Evolutionary conservation across 2,113 vertebrate species (phyloP), one percentile per base, ranked within the genome.

Genomic region (Sinocyclocheilus rhinocerous): DNA sequence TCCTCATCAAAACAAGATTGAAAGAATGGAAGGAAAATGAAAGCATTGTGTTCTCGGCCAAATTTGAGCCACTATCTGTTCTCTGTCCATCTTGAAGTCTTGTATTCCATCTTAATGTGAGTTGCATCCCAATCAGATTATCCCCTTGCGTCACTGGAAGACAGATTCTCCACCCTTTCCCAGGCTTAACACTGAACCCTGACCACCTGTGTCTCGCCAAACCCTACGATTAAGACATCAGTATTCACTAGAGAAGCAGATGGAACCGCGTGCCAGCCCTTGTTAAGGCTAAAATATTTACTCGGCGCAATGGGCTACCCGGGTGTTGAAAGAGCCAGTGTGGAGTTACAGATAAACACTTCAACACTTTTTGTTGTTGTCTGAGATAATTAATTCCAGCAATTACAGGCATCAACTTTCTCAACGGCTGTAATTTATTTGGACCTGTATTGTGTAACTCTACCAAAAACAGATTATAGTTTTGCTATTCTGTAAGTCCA

Each of bases 291-390:
- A 39, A 81, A 33, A 75, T 85, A 81, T 88, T 84, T 88, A 85
- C 79, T 78, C 20, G 3, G 52, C 4, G 24, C 26, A 69, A 48
- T 24, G n/a, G 83, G 76, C 82, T 33, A 9, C 69, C 52, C 63
- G 12, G 86, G 84, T 65, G 84, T 89, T 88, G 72, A 90, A 86
- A 88, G 84, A 88, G 84, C 29, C 29, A 85, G 73, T 52, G 67
- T 70, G 69, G 78, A 48, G 26, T 18, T 59, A 24, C 73, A 86
- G 72, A 84, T 83, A 80, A 87, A 81, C 87, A 82, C 65, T 81
- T 87, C 65, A 76, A 69, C 87, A 85, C 77, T 15, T 81, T 12
- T 7, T 75, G 55, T 85, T 48, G 76, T 72, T 42, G 48, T 84
- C 48, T 84, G 84, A 39, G 84, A 81, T 26, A 22, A 85, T 33